Conservation (phyloP, 2,888 invertebrate genomes). For the Romanomermis culicivorax region DNA sequence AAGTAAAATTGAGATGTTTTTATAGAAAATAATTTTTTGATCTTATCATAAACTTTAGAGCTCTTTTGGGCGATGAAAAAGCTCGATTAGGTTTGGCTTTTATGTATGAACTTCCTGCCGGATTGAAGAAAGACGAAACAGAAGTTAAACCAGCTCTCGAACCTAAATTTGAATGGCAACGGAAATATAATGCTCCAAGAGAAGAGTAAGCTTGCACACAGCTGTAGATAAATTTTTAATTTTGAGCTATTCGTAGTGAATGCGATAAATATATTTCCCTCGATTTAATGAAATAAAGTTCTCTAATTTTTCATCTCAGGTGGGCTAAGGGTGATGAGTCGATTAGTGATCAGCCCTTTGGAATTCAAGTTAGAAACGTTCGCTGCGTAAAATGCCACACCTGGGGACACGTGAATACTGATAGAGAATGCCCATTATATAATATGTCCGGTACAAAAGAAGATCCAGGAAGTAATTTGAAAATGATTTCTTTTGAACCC, state of each 20-base stretch:
- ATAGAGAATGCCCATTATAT: slow-evolving; percentile 83
- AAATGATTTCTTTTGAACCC: too few species aligned
- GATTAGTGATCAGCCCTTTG: slow-evolving; percentile 93
- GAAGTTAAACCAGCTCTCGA: slow-evolving; percentile 60
- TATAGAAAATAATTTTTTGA: slow-evolving; percentile 6
- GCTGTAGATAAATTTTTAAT: too few species aligned
- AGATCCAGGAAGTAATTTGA: slow-evolving; percentile 25
- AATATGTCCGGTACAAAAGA: slow-evolving; percentile 32
- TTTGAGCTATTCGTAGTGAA: too few species aligned
- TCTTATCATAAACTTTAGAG: slow-evolving; percentile 37
- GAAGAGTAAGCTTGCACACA: slow-evolving; percentile 46
- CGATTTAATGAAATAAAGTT: too few species aligned
- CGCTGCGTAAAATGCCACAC: slow-evolving; percentile 96
- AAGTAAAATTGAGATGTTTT: slow-evolving; percentile 39
- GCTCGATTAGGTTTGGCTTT: slow-evolving; percentile 93
- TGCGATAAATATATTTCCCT: too few species aligned
- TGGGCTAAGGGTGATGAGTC: slow-evolving; percentile 93
- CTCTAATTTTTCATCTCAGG: too few species aligned
- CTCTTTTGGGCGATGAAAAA: slow-evolving; percentile 89
- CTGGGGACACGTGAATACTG: slow-evolving; percentile 94
- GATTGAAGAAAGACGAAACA: slow-evolving; percentile 32
- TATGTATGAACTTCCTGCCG: slow-evolving; percentile 98
- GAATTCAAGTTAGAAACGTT: slow-evolving; percentile 84
- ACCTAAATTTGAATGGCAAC: slow-evolving; percentile 98
- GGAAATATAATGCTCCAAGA: slow-evolving; percentile 93